A percentile compares a stretch with the other conserved stretches of the same genome.
Conservation (phyloP, 2,888 invertebrate genomes). For the Lasioglossum calceatum region DNA sequence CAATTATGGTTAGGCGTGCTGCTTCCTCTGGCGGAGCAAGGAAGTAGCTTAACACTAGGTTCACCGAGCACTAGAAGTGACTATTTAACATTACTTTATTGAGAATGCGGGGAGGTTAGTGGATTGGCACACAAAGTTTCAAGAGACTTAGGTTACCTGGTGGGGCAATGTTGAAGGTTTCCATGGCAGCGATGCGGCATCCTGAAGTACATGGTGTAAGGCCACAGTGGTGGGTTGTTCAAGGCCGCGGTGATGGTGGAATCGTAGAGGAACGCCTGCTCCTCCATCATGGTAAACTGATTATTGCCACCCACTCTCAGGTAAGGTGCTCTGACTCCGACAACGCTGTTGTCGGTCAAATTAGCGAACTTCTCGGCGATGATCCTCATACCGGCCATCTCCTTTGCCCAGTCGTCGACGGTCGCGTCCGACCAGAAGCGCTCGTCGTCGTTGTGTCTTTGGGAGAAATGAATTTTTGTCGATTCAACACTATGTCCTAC, state of each 20-base stretch:
- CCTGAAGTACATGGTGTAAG: conserved; percentile 98
- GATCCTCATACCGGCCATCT: conserved; percentile 97
- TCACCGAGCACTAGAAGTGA: too few species aligned
- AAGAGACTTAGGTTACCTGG: conserved; percentile 85
- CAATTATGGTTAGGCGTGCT: background rate
- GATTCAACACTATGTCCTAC: background rate
- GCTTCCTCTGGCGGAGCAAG: background rate
- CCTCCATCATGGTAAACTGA: conserved; percentile 99
- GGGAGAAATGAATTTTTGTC: conserved; percentile 60
- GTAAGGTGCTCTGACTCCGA: conserved; percentile 96
- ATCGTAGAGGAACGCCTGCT: conserved; percentile 97
- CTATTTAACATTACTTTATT: too few species aligned
- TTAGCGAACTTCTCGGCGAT: conserved; percentile 96
- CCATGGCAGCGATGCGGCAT: conserved; percentile 98
- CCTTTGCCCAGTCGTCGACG: conserved; percentile 97
- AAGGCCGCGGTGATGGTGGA: conserved; percentile 97
- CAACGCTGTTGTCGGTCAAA: conserved; percentile 95
- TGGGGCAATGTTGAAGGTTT: conserved; percentile 95
- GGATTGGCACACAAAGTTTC: too few species aligned
- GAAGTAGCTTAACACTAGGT: background rate
- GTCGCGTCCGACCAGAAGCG: conserved; percentile 97
- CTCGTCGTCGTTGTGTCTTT: conserved; percentile 95
- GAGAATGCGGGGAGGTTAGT: too few species aligned
- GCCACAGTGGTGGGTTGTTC: conserved; percentile 97
- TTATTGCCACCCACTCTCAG: conserved; percentile 97